Evolutionary conservation across 2,797 vertebrate genomes (phyloP), one percentile per base, ranked within the genome.

Genomic region (Microctenopoma lineatum): DNA sequence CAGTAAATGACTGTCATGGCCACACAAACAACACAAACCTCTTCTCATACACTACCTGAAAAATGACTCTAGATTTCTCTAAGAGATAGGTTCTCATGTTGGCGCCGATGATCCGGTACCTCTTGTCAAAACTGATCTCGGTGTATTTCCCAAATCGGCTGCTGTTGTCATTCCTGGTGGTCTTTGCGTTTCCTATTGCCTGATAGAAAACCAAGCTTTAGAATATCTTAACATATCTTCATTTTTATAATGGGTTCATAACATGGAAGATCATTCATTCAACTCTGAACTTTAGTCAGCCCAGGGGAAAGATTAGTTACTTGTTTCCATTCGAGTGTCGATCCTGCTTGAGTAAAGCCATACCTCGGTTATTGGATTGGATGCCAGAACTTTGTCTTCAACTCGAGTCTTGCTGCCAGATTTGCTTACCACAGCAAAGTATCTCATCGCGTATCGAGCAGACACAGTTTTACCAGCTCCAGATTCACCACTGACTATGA

Each of bases 111-210:
- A 99, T 99, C 77, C 95, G 95, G 82, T 96, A 95, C 69, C 59
- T 92, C 73, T 27, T 90, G 87, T 99, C 97, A 78, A 99, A 99
- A 84, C 98, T 96, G 90, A 99, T 98, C 90, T 99, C 97, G 0
- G 95, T 98, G 89, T 99, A 99, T 84, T 99, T 99, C 72, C 98
- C 98, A 89, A 99, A 99, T 0, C 98, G 95, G 70, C 98, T 99
- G 89, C 98, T 99, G 83, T 99, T 99, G 89, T 99, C 98, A 36
- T 99, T 99, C 70, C 98, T 94, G 0, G 96, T 99, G n/a, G 98
- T 99, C 92, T 99, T 99, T 53, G 98, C 98, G 48, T 99, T 99
- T 58, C 98, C 98, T 4, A 99, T 94, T n/a, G 98, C 98, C 98
- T 99, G 68, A 63, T 26, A 77, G 29, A 70, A 51, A 77, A 54